Evolutionary conservation across 2,888 invertebrate genomes (phyloP).

Genomic region (Hyposoter didymator): DNA sequence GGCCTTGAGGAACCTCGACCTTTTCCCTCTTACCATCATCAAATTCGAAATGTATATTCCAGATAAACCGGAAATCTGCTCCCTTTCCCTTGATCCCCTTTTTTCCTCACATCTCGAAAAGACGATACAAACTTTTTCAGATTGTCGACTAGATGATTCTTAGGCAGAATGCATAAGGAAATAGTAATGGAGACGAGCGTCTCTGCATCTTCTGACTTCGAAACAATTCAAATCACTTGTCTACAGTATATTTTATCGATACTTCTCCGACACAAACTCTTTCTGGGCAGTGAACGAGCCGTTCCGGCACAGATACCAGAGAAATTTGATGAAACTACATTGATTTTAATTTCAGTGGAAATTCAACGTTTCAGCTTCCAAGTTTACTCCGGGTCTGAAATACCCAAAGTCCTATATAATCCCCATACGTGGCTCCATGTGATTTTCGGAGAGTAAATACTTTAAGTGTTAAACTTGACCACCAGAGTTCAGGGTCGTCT

Average conservation of each 20-base stretch:
- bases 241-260: not conserved
- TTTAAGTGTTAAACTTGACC: not conserved
- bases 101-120: not conserved
- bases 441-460: not conserved
- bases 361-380: not conserved
- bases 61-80: not conserved
- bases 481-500: slow-evolving; percentile 36
- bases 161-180: not conserved
- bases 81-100: no score
- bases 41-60: slow-evolving; percentile 16
- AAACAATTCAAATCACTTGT: not conserved
- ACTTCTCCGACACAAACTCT: not conserved
- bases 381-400: not conserved
- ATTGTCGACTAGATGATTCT: not conserved
- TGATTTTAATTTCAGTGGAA: not conserved
- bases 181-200: not conserved
- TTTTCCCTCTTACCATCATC: not conserved
- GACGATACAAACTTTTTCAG: not conserved
- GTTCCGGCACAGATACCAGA: not conserved
- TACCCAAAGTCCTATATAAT: not conserved
- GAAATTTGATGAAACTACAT: not conserved
- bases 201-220: not conserved
- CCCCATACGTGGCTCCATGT: not conserved
- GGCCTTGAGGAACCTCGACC: slow-evolving; percentile 49
- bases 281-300: not conserved